Base-by-base conservation (phyloP, 2,888 invertebrate genomes). In the Neoaliturus tenellus region DNA sequence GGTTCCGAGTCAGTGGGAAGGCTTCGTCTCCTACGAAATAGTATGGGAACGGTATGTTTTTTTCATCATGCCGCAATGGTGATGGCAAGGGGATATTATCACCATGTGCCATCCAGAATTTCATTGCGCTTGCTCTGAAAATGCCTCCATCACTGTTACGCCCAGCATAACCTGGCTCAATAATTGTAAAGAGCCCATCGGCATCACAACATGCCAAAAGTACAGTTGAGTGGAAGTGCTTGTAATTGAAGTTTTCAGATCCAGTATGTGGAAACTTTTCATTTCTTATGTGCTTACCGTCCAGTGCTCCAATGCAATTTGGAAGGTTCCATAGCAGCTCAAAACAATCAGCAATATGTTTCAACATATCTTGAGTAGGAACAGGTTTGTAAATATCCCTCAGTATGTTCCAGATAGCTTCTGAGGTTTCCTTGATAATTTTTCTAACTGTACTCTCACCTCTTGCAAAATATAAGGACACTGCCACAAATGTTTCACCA, bases 101-200 rank as follows among this genome's bases (percentile, higher is more conserved):
- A 51, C 82, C 83, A 51, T 83, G 80, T 1, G 48, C 51, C 25
- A 87, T 82, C 86, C 85, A 86, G 31, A 83, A 81, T 35, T 84
- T 87, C 33, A 88, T 86, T 83, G 83, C 75, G 55, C 85, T 86
- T 31, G 86, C 86, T 69, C 81, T 81, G 84, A 88, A 89, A 73
- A 89, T 87, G 28, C 88, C 88, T 31, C 88, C 89, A 87, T 89
- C 88, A 87, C 87, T 89, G 82, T 89, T 89, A 85, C 88, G 82
- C 25, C 88, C 88, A 84, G 88, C 86, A 84, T 84, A 88, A 67
- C 89, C 88, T 44, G 87, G 82, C 88, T 89, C n/a, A n/a, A n/a
- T n/a, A n/a, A n/a, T n/a, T n/a, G n/a, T n/a, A n/a, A n/a, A n/a
- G n/a, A n/a, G n/a, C n/a, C n/a, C n/a, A n/a, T n/a, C n/a, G n/a